Evolutionary conservation across 1,140 invertebrate genomes (phyloP), one percentile per base, ranked within the genome.

Genomic region (Holcopasites calliopsidis): DNA sequence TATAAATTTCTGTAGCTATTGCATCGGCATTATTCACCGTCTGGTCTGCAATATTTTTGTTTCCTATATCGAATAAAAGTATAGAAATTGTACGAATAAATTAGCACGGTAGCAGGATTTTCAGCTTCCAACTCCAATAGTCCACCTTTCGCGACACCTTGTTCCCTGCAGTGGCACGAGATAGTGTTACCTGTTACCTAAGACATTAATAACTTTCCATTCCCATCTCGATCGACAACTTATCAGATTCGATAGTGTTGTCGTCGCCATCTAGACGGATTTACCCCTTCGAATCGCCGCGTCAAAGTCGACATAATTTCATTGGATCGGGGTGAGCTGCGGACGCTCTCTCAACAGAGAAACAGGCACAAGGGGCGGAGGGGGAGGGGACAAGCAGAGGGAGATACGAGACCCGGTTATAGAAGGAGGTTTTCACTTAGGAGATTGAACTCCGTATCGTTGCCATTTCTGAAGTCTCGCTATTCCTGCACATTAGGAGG

Each of bases 391-490:
- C 58, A 42, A 31, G 60, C 55, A 44, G 31, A 72, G 64, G 65
- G 57, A 62, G n/a, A 66, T 77, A 70, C 35, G 76, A 58, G 74
- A 76, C 47, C 66, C 54, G 76, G 73, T 75, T 82, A 79, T 62
- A 71, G 64, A 35, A 77, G 65, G 49, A 72, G 65, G 79, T 77
- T 85, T 85, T 86, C 83, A 86, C 83, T 86, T 85, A 86, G 84
- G 50, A 85, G 71, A 86, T 86, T 86, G 83, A 83, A 84, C 83
- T 76, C 61, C 5, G 74, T 21, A 73, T 76, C 72, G 47, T 77
- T 35, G 38, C 62, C 58, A 64, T 73, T 50, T 58, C 79, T 68
- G 72, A 79, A 83, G 72, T 61, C n/a, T n/a, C 60, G 60, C 52
- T 68, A 60, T 74, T 49, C 40, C 49, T 49, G 35, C 47, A 71